Base-by-base conservation (phyloP, 2,113 vertebrate genomes). In the Paedocypris sp. region DNA sequence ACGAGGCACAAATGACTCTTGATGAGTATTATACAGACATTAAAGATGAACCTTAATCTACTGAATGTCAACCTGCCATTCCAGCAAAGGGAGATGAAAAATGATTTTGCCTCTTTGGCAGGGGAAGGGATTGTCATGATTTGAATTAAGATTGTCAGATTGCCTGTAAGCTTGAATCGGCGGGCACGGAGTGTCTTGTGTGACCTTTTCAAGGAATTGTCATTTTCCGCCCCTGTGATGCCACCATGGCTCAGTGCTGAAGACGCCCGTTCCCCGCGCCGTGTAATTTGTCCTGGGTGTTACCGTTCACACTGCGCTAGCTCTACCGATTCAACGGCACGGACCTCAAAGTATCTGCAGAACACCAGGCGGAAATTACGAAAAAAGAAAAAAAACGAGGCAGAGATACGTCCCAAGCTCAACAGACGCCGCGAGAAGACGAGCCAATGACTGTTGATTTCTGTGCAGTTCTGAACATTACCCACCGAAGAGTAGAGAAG, bases 171-270 rank as follows among this genome's bases (percentile, higher is more conserved):
- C 80, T 79, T 60, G 69, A 80, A 80, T 83, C 71, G 70, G 75
- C 57, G 75, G 67, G 76, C 79, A 75, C 81, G 70, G n/a, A 75
- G 65, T 74, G 74, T 81, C 82, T 75, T 80, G 74, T 85, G 76
- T 86, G 86, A 87, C 86, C 86, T 87, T 87, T 87, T 85, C 80
- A 79, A 79, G 75, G 75, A 85, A 86, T 85, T 86, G 83, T 87
- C 84, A 86, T 86, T 86, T 86, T 87, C 80, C 76, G 68, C 79
- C 82, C 78, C 79, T 79, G 80, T 82, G 83, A 84, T 82, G 77
- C 82, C 77, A 78, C 80, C 77, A 67, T 71, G 80, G 77, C 80
- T 85, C 75, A 75, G 77, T 53, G 61, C 77, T 71, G 61, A 75
- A 79, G 74, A 70, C 68, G 72, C 73, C 70, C 74, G 71, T 69